Base-by-base conservation (phyloP, 37 sponge, comb jelly and placozoan genomes). In the Cliona cf. orientalis region DNA sequence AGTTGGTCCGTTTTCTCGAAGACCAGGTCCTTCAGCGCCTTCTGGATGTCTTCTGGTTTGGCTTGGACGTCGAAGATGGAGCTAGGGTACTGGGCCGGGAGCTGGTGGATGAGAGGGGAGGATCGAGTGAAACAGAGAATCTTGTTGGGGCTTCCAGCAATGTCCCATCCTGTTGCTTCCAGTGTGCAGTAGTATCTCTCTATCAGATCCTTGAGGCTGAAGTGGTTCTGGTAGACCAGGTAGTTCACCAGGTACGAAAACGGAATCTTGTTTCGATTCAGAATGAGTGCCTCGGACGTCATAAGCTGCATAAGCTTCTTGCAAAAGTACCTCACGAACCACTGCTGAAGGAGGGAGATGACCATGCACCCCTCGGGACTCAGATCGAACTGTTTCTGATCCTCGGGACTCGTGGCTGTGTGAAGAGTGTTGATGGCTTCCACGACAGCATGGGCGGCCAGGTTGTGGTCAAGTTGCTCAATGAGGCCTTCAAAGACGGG, bases 81-180 rank as follows among this genome's bases (percentile, higher is more conserved):
- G 41, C 75, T 41, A 9, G 91, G 85, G 77, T 69, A 91, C 65
- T 66, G 42, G 26, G 89, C 37, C 25, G 97, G 97, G 33, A 93
- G 84, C 41, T 71, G 80, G 66, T 93, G 89, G 42, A 93, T 86
- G 69, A 80, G 73, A 17, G 89, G 85, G 62, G 89, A 90, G 26
- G 94, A 91, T 2, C 97, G 91, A 14, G 97, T 93, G 83, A 82
- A 96, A 46, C 88, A 93, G 23, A 96, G 59, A 28, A 93, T 19
- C 75, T 96, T 96, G 19, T 81, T 94, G 31, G 91, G 70, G 59
- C 69, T 39, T 23, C 36, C 32, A 34, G 60, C 25, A 4, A 0
- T n/a, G 37, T 80, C 71, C 57, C 71, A n/a, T 53, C 46, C 60
- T 23, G 61, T 62, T 25, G 74, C 29, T 23, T 83, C 66, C 28